Base-by-base conservation (phyloP, 2,113 vertebrate species). In the Pedionomus torquatus region DNA sequence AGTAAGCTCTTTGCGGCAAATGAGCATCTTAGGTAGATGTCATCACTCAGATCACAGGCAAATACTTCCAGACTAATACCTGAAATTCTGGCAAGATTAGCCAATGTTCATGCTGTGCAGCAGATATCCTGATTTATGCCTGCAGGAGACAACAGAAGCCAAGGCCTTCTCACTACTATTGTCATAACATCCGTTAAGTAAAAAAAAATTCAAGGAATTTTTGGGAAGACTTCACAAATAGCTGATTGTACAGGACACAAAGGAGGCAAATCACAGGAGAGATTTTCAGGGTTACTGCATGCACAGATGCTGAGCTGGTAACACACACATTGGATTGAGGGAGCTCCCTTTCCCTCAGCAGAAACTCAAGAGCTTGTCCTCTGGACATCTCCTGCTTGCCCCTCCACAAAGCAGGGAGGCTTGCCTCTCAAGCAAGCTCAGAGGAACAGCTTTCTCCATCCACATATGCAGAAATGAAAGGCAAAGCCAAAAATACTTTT, bases 401-500 rank as follows among this genome's bases (percentile, higher is more conserved):
- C 11, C 44, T 52, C 49, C 0, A 0, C 31, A 37, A 33, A 39
- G 18, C 1, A 1, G 14, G 26, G 24, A 37, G n/a, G 9, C 23
- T 77, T 24, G 28, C 30, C 44, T 31, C 52, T 35, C 17, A 43
- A 9, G 5, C 31, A 35, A 5, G 18, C 41, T 30, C 57, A 55
- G 14, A 60, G 31, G 10, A 80, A n/a, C 25, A 80, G 37, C n/a
- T 33, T 65, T 57, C 68, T 87, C 30, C 7, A 23, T 24, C 39
- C 76, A 68, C 14, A 75, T 8, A 3, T 12, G 20, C 52, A 71
- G 23, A 48, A 95, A 30, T 2, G 6, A 83, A 87, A 68, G 23
- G 43, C 48, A 85, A 63, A 82, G 25, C 5, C 37, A 8, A 51
- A 94, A 61, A 25, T 9, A 18, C 10, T 23, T 51, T 51, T 43